Conservation (phyloP, 2,797 vertebrate genomes). For the Betta splendens region DNA sequence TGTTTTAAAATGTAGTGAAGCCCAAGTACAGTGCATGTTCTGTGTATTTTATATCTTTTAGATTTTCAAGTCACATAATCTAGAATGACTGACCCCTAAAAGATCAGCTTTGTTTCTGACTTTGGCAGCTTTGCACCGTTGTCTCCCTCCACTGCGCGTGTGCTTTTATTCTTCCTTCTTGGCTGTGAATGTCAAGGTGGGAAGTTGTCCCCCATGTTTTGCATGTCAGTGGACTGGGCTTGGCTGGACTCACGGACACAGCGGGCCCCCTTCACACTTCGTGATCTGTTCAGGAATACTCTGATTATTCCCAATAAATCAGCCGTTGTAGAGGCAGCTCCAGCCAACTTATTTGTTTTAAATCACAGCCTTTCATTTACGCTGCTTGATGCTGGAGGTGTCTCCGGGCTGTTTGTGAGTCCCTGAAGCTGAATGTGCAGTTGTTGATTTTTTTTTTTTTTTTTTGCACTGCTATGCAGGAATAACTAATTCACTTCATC, state of each 20-base stretch:
- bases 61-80: too few relatives aligned
- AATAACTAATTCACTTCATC: too few relatives aligned
- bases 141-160: too few relatives aligned
- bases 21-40: too few relatives aligned
- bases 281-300: neutral
- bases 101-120: too few relatives aligned
- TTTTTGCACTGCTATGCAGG: too few relatives aligned
- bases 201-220: constrained; percentile 40
- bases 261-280: neutral
- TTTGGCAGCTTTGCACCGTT: too few relatives aligned
- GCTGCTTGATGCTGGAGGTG: neutral
- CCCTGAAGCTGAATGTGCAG: too few relatives aligned
- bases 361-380: neutral
- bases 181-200: constrained; percentile 55
- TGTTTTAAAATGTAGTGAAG: neutral
- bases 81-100: too few relatives aligned
- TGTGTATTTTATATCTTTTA: too few relatives aligned
- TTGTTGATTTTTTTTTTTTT: too few relatives aligned
- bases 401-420: too few relatives aligned
- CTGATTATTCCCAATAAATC: neutral
- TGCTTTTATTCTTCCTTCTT: constrained; percentile 51
- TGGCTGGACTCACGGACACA: neutral
- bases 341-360: neutral
- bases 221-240: constrained; percentile 32
- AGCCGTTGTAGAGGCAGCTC: neutral